These are phyloP conservation scores for Matsumyia berberina DNA, from an alignment of 2,888 invertebrate species.

Conservation along the genomic window DNA sequence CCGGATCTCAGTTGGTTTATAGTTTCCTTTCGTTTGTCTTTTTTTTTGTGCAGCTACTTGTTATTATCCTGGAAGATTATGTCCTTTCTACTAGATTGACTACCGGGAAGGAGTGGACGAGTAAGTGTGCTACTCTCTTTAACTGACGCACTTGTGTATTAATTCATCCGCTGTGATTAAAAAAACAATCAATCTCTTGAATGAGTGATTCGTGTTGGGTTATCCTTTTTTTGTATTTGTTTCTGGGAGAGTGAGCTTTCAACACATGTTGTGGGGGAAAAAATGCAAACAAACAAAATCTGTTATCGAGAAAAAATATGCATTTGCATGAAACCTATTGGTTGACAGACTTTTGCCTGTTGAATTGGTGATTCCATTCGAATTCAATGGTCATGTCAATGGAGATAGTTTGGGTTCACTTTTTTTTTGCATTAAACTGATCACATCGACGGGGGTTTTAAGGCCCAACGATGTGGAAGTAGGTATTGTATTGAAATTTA, in stretches of 20 bases:
- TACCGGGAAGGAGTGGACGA: constrained; percentile 12
- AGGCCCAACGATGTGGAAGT: constrained; percentile 34
- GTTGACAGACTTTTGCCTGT: constrained; percentile 57
- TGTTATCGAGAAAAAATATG: constrained; percentile 29
- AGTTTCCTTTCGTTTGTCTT: constrained; percentile 23
- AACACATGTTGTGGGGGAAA: constrained; percentile 10
- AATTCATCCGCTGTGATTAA: constrained; percentile 26
- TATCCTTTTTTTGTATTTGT: not conserved
- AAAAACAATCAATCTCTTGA: constrained; percentile 8
- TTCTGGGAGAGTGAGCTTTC: constrained; percentile 1
- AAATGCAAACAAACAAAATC: constrained; percentile 44
- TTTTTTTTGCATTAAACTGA: constrained; percentile 10
- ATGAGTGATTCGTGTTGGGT: constrained; percentile 26
- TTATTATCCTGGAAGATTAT: constrained; percentile 52
- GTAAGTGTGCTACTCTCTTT: not conserved
- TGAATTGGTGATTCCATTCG: constrained; percentile 68
- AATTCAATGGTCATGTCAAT: constrained; percentile 66
- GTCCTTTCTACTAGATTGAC: constrained; percentile 26
- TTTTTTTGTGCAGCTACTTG: not conserved
- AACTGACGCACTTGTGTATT: not conserved
- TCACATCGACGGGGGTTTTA: constrained; percentile 10
- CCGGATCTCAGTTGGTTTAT: constrained; percentile 47
- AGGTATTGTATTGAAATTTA: not conserved
- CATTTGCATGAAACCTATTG: constrained; percentile 65
- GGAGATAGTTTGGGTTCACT: constrained; percentile 34